Base-by-base conservation (phyloP, 2,888 invertebrate species). In the Ditylenchus weischeri region DNA sequence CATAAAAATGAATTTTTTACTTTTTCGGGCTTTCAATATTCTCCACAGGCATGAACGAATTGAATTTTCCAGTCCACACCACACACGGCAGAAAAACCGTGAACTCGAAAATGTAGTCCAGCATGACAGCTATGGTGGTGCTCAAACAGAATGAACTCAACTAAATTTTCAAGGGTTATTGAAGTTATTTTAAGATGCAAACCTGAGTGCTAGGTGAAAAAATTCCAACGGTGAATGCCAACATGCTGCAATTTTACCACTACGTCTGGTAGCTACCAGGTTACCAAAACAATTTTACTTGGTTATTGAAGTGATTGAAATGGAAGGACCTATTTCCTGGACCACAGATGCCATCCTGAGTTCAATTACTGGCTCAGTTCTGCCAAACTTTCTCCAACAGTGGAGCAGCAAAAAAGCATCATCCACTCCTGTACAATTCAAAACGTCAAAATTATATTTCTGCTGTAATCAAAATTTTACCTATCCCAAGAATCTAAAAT, bases 371-470 rank as follows among this genome's bases (percentile, higher is more conserved):
- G 49, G 35, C 62, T 64, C 64, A 51, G 29, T 38, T 21, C 48
- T 19, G 15, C 36, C 15, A 54, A 51, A 57, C 38, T 75, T 72
- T 19, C 75, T 61, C 80, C 81, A 81, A 10, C 76, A 66, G 62
- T 81, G 80, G 43, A 82, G 64, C 47, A 81, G 66, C 54, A 81
- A 73, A 63, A 81, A 81, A 10, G 81, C 80, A 59, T 81, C 80
- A 69, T 81, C 81, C 47, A 81, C 81, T 21, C 64, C 51, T n/a
- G 50, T 51, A 8, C 66, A 3, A 43, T 43, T 63, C 18, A 66
- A 47, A 19, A 61, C 5, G 7, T 59, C 5, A 29, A 5, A 36
- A 6, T n/a, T n/a, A 57, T 57, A 29, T 21, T n/a, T 50, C 50
- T 50, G 21, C 2, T 50, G n/a, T 6, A 50, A 4, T 29, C 29